Conservation (phyloP, 1,140 invertebrate species). For the Hylaeus volcanicus region DNA sequence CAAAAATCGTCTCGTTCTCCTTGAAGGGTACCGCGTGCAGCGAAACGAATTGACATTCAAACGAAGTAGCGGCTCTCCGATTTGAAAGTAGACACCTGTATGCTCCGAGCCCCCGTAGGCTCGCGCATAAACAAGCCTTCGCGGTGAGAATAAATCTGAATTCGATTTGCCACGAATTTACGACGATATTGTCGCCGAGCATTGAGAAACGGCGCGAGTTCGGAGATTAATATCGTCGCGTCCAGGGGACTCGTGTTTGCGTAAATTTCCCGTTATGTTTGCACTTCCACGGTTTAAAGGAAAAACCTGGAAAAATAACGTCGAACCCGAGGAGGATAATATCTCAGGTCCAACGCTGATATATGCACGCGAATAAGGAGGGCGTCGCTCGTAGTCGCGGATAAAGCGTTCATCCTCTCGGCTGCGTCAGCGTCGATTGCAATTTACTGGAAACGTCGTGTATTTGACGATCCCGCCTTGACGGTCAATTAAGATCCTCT, state of each 20-base stretch:
- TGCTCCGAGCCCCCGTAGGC: slow-evolving; percentile 6
- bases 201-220: slow-evolving; percentile 32
- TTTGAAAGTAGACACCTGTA: slow-evolving; percentile 52
- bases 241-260: slow-evolving; percentile 1
- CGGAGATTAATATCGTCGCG: slow-evolving; percentile 39
- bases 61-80: slow-evolving; percentile 35
- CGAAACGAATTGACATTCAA: slow-evolving; percentile 41
- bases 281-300: not conserved
- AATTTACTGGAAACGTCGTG: too few relatives aligned
- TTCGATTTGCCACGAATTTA: slow-evolving; percentile 55
- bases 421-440: not conserved
- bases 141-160: slow-evolving; percentile 52
- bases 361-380: not conserved
- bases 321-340: not conserved
- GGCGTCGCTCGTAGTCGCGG: too few relatives aligned
- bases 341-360: not conserved
- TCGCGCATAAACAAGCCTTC: slow-evolving; percentile 46
- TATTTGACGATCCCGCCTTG: too few relatives aligned
- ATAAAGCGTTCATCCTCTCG: not conserved
- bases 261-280: slow-evolving; percentile 39
- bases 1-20: slow-evolving; percentile 26
- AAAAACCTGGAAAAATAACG: not conserved
- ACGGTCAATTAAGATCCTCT: too few relatives aligned
- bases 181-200: slow-evolving; percentile 47
- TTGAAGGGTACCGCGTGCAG: slow-evolving; percentile 35